Base-by-base conservation (phyloP, 2,888 invertebrate species). In the Dynastes tityus region DNA sequence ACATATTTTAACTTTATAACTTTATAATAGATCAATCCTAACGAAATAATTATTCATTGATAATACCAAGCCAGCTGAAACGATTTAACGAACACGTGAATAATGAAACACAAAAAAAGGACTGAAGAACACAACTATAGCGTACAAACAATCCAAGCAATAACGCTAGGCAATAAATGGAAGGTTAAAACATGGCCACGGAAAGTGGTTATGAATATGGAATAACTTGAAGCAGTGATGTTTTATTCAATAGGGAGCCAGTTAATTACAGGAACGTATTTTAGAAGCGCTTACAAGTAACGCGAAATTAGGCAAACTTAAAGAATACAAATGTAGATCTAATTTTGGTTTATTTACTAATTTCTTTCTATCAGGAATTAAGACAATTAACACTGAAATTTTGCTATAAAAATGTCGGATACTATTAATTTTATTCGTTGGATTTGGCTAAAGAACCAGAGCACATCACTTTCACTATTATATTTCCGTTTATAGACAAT, bases 171-270 rank as follows among this genome's bases (percentile, higher is more conserved):
- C 63, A 74, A 74, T 74, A 74, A 61, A 22, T 27, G 27, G 61
- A 45, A 45, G 13, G 40, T 61, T 61, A 22, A 61, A 61, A 73
- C 73, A 40, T 73, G 73, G 16, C 45, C 29, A 63, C 61, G 22
- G 45, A 61, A 22, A 61, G 45, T 40, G 55, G 40, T 63, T 74
- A 74, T 74, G 73, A 74, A 74, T 74, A 74, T 74, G 73, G 45
- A 74, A 74, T 71, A 71, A 55, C 71, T 40, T 45, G 45, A 49
- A 37, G 73, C 45, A 6, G 68, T 51, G 27, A 74, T 74, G 73
- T 74, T 61, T 74, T 74, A 74, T 74, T 61, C 73, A 74, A 61
- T 63, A 58, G 73, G 61, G 61, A 61, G 58, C 13, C 37, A 71
- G 61, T 74, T 74, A 74, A 74, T 61, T 74, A 61, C 45, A 45